Conservation (phyloP, 2,888 invertebrate genomes). For the Brachyopa scutellaris region DNA sequence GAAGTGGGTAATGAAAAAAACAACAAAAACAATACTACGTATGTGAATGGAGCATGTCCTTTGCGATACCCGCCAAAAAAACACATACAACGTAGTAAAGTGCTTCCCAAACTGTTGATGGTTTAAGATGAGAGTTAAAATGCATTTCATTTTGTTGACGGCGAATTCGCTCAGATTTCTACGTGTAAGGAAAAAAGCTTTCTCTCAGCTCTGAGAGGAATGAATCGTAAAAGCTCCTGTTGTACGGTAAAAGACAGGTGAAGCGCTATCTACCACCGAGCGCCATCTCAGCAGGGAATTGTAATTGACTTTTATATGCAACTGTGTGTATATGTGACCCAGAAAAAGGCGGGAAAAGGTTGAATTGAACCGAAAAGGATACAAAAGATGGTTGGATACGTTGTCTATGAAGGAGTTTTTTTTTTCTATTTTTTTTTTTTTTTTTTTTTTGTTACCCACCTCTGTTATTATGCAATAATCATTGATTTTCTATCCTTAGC, state of each 20-base stretch:
- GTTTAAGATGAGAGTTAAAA: background rate
- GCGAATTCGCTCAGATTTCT: conserved; percentile 52
- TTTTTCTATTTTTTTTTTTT: background rate
- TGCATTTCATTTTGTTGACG: background rate
- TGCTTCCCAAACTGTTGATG: conserved; percentile 45
- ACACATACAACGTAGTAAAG: conserved; percentile 41
- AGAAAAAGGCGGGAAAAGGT: conserved; percentile 70
- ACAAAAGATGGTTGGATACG: conserved; percentile 30
- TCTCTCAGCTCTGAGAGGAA: too few relatives aligned
- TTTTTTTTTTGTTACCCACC: conserved; percentile 21
- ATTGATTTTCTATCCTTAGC: conserved; percentile 66
- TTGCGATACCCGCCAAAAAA: conserved; percentile 65
- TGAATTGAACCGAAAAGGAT: conserved; percentile 35
- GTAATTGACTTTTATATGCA: conserved; percentile 63
- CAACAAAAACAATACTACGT: too few relatives aligned
- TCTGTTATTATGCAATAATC: conserved; percentile 70
- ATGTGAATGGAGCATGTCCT: conserved; percentile 65
- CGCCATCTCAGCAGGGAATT: conserved; percentile 64
- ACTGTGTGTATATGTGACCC: conserved; percentile 12
- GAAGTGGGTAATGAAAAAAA: conserved; percentile 31
- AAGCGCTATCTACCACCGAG: background rate
- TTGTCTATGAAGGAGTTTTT: conserved; percentile 44
- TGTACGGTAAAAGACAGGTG: conserved; percentile 59
- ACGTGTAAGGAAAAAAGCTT: conserved; percentile 32
- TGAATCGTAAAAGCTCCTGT: conserved; percentile 44